phyloP scores from a whole-genome alignment of 2,888 invertebrate genomes.

The Coenonympha glycerion region DNA sequence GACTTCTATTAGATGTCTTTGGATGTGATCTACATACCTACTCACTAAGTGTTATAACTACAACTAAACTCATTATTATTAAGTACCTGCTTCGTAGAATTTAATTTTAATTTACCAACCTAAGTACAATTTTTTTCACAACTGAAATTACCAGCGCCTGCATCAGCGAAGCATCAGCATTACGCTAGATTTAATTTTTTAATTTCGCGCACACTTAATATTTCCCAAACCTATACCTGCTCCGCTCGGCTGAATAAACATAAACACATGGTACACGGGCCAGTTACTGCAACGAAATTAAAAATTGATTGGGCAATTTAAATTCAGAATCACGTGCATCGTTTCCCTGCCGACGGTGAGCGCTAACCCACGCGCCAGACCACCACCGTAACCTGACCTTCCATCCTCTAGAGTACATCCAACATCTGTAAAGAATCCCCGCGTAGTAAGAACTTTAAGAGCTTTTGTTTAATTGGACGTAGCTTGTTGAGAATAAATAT shows the following conservation, averaged over 20 bases:
- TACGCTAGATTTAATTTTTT: background rate
- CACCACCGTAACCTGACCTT: constrained; percentile 38
- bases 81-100: too few relatives aligned
- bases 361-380: constrained; percentile 37
- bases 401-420: constrained; percentile 16
- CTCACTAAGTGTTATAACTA: too few relatives aligned
- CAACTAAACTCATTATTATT: too few relatives aligned
- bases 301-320: constrained; percentile 67
- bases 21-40: too few relatives aligned
- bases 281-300: constrained; percentile 52
- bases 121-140: too few relatives aligned
- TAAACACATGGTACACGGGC: constrained; percentile 20
- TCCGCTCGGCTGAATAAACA: constrained; percentile 17
- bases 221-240: constrained; percentile 20
- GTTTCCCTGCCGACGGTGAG: constrained; percentile 42
- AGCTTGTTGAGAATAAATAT: constrained; percentile 21
- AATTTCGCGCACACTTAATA: background rate
- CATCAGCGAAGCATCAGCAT: background rate
- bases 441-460: constrained; percentile 1
- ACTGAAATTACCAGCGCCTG: too few relatives aligned
- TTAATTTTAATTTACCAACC: too few relatives aligned
- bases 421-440: constrained; percentile 12
- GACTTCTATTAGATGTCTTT: too few relatives aligned
- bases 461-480: constrained; percentile 21
- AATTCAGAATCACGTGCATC: constrained; percentile 61